A percentile compares a stretch with the other conserved stretches of the same genome.
phyloP scores from a whole-genome alignment of 2,113 vertebrate genomes.

The Leucosticte australis region DNA sequence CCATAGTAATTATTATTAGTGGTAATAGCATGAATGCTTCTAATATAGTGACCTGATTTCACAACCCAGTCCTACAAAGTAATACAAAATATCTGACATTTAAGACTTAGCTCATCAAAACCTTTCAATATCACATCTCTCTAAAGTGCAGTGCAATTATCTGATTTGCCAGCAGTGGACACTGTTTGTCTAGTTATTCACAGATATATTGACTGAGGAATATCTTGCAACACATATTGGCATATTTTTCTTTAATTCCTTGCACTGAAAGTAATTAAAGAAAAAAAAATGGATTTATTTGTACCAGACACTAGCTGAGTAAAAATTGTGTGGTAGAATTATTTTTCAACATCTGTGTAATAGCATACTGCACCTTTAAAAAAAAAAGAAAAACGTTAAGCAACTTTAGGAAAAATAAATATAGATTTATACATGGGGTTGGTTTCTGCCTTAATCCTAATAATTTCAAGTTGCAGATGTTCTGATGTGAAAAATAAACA shows the following conservation, averaged over 20 bases:
- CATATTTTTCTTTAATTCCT: neutral
- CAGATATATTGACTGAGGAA: neutral
- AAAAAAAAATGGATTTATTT: neutral
- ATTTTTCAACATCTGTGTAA: neutral
- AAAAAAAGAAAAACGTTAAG: neutral
- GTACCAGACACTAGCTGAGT: neutral
- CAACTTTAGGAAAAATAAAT: neutral
- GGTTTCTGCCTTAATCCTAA: neutral
- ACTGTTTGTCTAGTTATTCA: conserved; percentile 78
- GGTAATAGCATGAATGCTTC: neutral
- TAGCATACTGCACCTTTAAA: neutral
- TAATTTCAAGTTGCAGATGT: neutral
- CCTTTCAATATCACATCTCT: neutral
- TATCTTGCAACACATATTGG: neutral
- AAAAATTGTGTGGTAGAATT: neutral
- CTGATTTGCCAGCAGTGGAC: conserved; percentile 80
- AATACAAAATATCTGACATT: neutral
- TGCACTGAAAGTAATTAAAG: neutral
- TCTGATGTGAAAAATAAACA: neutral
- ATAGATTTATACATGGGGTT: neutral
- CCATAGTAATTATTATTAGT: neutral
- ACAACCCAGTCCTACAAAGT: neutral
- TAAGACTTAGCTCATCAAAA: neutral
- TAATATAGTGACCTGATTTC: neutral
- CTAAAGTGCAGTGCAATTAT: conserved; percentile 67